Base-by-base conservation (phyloP, 2,113 vertebrate species). In the Porphyrio hochstetteri region DNA sequence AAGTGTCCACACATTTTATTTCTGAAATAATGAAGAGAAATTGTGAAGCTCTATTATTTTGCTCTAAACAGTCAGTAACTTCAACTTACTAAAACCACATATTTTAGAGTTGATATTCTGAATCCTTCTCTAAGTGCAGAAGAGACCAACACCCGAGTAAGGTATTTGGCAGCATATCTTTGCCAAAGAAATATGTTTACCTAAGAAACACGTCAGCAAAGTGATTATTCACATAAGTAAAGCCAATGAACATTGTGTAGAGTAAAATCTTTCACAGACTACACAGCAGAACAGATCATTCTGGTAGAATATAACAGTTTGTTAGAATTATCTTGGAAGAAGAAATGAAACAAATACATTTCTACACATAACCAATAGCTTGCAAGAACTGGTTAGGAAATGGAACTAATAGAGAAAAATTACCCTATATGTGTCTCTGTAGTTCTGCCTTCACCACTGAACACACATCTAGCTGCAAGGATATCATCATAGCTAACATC, bases 401-500 rank as follows among this genome's bases (percentile, higher is more conserved):
- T 15, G 40, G 17, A 69, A 16, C 3, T 48, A 70, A 81, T 1
- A 70, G 5, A 40, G 38, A 70, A 91, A 63, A 91, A 98, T 98
- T 98, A 99, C 99, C 99, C 99, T 63, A 99, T 99, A 57, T 97
- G 98, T 1, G 99, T 99, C 76, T 98, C 97, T 68, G 98, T 97
- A 88, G 98, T 98, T 97, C 97, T 98, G 82, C 99, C 99, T 91
- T 99, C 99, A 29, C 99, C 99, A 68, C 98, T 99, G 90, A 99
- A 99, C 16, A 99, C 97, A 96, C 99, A 99, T 96, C 99, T 98
- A 90, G 99, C 98, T 78, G 99, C 99, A 17, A 99, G 76, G 31
- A 97, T 98, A 95, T 99, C 99, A 68, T 99, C 99, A 80, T 98
- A 98, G 88, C 96, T 98, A 71, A 99, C 91, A 53, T 98, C 98